These are phyloP conservation scores for Paracentrotus lividus DNA, from an alignment of 53 echinoderm and acorn worm species.

Conservation along the genomic window DNA sequence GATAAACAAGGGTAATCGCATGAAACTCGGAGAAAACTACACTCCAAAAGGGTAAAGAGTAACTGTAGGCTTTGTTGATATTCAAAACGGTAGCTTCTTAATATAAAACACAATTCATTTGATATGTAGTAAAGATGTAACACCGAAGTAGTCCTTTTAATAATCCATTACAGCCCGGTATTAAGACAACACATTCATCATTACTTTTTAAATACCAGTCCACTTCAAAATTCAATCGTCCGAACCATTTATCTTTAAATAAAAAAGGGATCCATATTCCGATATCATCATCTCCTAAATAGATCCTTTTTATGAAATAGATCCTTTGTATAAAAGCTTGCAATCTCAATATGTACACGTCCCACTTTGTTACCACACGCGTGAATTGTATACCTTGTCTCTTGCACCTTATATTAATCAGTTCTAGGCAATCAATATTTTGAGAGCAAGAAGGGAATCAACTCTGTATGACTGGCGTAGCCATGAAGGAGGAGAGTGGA, in stretches of 20 bases:
- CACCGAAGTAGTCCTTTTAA: background rate
- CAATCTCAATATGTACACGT: background rate
- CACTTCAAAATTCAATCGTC: background rate
- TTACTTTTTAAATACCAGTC: background rate
- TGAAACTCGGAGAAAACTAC: too few relatives aligned
- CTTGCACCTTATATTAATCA: too few relatives aligned
- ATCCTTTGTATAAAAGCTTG: background rate
- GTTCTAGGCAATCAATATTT: too few relatives aligned
- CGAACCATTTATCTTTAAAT: background rate
- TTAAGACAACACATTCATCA: background rate
- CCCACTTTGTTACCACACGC: background rate
- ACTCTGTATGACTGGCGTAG: too few relatives aligned
- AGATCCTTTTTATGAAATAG: too few relatives aligned
- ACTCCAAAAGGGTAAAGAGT: too few relatives aligned
- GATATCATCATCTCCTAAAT: background rate
- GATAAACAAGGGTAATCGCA: too few relatives aligned
- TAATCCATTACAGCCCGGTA: background rate
- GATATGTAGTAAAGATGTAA: background rate
- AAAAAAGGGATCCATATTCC: background rate
- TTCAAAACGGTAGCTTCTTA: too few relatives aligned
- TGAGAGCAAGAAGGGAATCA: too few relatives aligned
- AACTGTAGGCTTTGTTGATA: too few relatives aligned
- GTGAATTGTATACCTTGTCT: background rate
- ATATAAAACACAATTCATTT: too few relatives aligned
- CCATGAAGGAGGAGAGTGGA: too few relatives aligned